Percentiles rank a stretch among this genome's conserved stretches.
These are phyloP conservation scores for Cyclina sinensis DNA, from an alignment of 1,140 invertebrate genomes.

Conservation along the genomic window DNA sequence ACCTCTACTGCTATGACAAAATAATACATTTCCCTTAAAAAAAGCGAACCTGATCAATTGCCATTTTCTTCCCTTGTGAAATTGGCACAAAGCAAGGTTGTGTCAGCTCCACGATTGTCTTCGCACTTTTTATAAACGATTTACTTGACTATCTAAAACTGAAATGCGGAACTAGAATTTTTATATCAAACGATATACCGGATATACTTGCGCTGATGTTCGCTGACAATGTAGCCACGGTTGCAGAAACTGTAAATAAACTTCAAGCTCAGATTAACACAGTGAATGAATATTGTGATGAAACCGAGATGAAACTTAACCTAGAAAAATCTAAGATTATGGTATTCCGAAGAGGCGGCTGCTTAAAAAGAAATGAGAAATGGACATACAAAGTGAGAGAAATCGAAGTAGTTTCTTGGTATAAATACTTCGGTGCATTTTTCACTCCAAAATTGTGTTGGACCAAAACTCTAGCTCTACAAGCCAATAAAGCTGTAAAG, in stretches of 20 bases:
- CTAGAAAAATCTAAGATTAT: too few relatives aligned
- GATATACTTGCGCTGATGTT: constrained; percentile 32
- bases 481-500: constrained; percentile 1
- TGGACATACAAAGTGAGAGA: background rate
- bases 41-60: too few relatives aligned
- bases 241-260: constrained; percentile 5
- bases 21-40: too few relatives aligned
- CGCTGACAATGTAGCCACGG: constrained; percentile 21
- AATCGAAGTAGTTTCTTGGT: constrained; percentile 29
- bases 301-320: constrained; percentile 30
- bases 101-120: constrained; percentile 7
- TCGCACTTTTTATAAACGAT: constrained; percentile 32
- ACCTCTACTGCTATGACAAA: too few relatives aligned
- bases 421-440: constrained; percentile 41
- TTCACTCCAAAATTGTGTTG: constrained; percentile 50
- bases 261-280: constrained; percentile 11
- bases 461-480: background rate
- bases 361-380: background rate
- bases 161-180: background rate
- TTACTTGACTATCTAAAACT: background rate
- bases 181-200: background rate
- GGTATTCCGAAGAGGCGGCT: constrained; percentile 31
- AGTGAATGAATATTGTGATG: background rate
- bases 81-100: constrained; percentile 42
- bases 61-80: constrained; percentile 15